Evolutionary conservation across 2,888 invertebrate species (phyloP), one percentile per base, ranked within the genome.

Genomic region (Elmis aenea): DNA sequence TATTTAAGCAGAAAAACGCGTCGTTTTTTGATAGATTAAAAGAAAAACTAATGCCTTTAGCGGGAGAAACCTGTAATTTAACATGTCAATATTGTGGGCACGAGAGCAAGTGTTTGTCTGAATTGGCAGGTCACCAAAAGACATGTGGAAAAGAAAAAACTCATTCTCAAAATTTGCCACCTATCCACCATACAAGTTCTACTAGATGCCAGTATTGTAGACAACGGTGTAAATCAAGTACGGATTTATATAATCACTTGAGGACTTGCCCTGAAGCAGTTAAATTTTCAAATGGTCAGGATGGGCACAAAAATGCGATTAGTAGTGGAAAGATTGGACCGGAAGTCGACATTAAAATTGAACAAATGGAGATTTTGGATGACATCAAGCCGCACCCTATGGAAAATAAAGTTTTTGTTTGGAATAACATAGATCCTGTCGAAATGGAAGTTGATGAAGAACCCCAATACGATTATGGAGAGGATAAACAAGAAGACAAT

Each of bases 131-230:
- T 39, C 89, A 89, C 61, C 81, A 83, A 57, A 85, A 84, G 61
- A 72, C 70, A 35, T 85, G 82, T 56, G 73, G 75, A 23, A 71
- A 67, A 42, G 22, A 76, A 71, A 59, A 51, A 32, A 35, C 56
- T 13, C 41, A 49, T n/a, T 31, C 43, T 10, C 42, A 48, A 6
- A 53, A 46, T 31, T 45, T 57, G 14, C 50, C 55, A 46, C 62
- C 73, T 4, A 57, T 72, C 18, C 67, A 69, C 42, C 63, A 72
- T 26, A 74, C 70, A 54, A 78, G 82, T 45, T 85, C 87, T 8
- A 84, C 86, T 29, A 76, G 90, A 38, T 91, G 91, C 62, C 88
- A 88, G 65, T 81, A 83, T 61, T 91, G 91, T 63, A 77, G 89
- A 46, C 88, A 87, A 62, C 76, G 89, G 42, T 91, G 89, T 66